A percentile compares a stretch with the other conserved stretches of the same genome.
Conservation (phyloP, 2,888 invertebrate species). For the Ischnura elegans region DNA sequence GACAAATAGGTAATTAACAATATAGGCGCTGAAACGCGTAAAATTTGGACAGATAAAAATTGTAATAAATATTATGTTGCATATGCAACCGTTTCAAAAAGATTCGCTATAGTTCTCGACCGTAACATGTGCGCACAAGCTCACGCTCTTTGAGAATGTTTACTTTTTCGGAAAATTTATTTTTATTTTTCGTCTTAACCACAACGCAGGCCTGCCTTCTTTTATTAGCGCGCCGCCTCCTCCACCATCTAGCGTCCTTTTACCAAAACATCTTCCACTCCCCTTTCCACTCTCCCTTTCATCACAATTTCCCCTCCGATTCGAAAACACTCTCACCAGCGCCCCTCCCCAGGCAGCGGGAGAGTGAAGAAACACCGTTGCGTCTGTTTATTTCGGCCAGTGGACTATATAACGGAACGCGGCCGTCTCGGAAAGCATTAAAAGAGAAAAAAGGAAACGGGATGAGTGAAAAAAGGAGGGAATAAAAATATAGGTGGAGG, state of each 20-base stretch:
- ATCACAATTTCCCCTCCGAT: not conserved
- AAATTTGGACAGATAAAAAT: too few species aligned
- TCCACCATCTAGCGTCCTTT: conserved; percentile 13
- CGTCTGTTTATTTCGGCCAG: conserved; percentile 46
- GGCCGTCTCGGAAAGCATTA: not conserved
- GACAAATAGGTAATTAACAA: too few species aligned
- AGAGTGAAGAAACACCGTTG: not conserved
- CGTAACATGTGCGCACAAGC: too few species aligned
- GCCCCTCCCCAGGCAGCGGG: not conserved
- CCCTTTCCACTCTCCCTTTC: not conserved
- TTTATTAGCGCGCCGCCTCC: conserved; percentile 1
- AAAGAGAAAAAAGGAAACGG: not conserved
- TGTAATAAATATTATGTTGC: too few species aligned
- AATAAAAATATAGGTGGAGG: not conserved
- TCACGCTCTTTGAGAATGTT: not conserved
- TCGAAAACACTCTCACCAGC: conserved; percentile 14
- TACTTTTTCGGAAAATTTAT: not conserved
- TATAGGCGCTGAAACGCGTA: too few species aligned
- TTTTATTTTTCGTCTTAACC: not conserved
- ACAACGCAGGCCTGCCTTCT: not conserved
- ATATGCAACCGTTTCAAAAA: too few species aligned
- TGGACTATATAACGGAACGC: conserved; percentile 45
- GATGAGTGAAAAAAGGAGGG: not conserved
- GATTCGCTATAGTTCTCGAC: too few species aligned
- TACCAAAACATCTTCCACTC: not conserved